These are phyloP conservation scores for Archips xylosteana DNA, from an alignment of 2,888 invertebrate species.

Conservation along the genomic window DNA sequence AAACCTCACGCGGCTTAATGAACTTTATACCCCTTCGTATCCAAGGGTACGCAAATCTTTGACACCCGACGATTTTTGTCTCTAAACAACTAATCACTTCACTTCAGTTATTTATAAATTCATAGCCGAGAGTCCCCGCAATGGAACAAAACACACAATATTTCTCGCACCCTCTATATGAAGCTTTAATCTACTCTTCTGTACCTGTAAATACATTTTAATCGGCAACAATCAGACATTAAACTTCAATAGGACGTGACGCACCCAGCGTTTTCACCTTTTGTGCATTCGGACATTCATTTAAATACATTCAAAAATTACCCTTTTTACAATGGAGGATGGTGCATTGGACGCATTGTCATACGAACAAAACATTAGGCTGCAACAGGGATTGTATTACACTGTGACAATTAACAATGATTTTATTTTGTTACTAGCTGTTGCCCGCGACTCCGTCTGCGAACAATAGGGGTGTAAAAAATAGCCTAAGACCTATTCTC, in stretches of 20 bases:
- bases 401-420: background rate
- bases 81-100: no score
- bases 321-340: background rate
- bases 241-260: slow-evolving; percentile 23
- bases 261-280: slow-evolving; percentile 30
- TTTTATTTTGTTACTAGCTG: background rate
- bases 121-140: no score
- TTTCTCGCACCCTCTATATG: no score
- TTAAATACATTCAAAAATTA: slow-evolving; percentile 17
- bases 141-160: no score
- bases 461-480: no score
- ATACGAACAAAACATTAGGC: background rate
- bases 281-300: slow-evolving; percentile 18
- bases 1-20: no score
- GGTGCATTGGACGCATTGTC: background rate
- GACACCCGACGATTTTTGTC: no score
- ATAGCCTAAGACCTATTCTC: no score
- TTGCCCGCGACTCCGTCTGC: no score
- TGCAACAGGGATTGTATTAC: background rate
- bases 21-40: no score
- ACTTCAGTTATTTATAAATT: no score
- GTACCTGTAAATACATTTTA: slow-evolving; percentile 8
- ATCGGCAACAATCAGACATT: slow-evolving; percentile 30
- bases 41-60: no score
- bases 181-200: background rate